These are phyloP conservation scores for Yponomeuta sedellus DNA, from an alignment of 2,888 invertebrate species.

Conservation along the genomic window DNA sequence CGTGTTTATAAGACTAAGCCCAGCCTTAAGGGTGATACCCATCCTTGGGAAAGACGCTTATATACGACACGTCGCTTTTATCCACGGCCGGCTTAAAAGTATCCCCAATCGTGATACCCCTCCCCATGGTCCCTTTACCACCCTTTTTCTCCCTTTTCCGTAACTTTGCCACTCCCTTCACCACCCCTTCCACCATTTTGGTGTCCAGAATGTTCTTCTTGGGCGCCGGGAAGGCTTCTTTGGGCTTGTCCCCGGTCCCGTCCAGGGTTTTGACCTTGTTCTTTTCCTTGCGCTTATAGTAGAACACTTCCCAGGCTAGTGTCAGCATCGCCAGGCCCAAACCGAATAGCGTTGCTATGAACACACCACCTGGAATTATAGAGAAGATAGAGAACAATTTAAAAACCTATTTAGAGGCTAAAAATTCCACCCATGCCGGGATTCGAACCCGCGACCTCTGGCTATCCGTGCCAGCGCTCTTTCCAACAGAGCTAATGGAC, in stretches of 20 bases:
- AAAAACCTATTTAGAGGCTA: too few relatives aligned
- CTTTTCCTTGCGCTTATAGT: conserved; percentile 79
- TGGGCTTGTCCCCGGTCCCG: conserved; percentile 30
- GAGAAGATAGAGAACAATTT: too few relatives aligned
- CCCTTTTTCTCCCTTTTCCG: conserved; percentile 30
- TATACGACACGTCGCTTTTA: conserved; percentile 47
- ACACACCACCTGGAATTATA: conserved; percentile 83
- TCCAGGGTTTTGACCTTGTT: conserved; percentile 43
- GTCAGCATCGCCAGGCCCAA: conserved; percentile 90
- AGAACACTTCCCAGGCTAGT: conserved; percentile 86
- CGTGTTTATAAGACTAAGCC: background rate
- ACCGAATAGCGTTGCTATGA: conserved; percentile 92
- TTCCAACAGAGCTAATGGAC: too few relatives aligned
- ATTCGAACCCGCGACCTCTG: too few relatives aligned
- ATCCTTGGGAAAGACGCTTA: conserved; percentile 58
- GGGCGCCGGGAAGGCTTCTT: conserved; percentile 30
- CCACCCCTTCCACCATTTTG: conserved; percentile 29
- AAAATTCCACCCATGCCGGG: too few relatives aligned
- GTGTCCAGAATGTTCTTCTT: conserved; percentile 27
- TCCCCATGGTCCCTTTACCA: conserved; percentile 25
- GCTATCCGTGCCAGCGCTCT: too few relatives aligned
- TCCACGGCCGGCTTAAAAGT: conserved; percentile 56
- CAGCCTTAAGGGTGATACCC: conserved; percentile 43
- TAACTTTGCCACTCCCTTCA: conserved; percentile 25
- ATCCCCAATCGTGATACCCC: conserved; percentile 63